Evolutionary conservation across 2,888 invertebrate species (phyloP).

Genomic region (Melieria omissa): DNA sequence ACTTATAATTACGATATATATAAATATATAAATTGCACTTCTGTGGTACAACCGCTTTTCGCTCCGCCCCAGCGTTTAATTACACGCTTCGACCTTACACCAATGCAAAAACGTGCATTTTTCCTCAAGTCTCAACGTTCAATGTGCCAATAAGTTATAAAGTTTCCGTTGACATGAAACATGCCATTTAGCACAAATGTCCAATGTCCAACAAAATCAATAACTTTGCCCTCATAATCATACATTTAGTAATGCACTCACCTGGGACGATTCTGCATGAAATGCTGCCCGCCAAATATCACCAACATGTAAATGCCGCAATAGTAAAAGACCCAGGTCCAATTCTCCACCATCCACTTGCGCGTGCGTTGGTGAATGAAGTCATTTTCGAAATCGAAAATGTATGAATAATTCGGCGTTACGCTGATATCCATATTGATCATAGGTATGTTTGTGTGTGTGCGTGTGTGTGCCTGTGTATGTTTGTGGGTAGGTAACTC

Average conservation of each 20-base stretch:
- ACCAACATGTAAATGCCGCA: slow-evolving; percentile 91
- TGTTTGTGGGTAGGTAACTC: slow-evolving; percentile 21
- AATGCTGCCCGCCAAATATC: slow-evolving; percentile 92
- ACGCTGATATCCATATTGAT: slow-evolving; percentile 71
- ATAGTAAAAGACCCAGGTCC: slow-evolving; percentile 91
- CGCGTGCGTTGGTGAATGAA: slow-evolving; percentile 90
- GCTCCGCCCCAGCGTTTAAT: too few species aligned
- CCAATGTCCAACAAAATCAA: background rate
- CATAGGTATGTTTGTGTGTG: slow-evolving; percentile 43
- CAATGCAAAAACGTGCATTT: too few species aligned
- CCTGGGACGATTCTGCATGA: slow-evolving; percentile 91
- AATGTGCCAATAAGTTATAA: background rate
- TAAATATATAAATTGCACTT: too few species aligned
- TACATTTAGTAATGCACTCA: slow-evolving; percentile 59
- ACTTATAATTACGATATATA: too few species aligned
- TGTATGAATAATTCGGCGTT: slow-evolving; percentile 90
- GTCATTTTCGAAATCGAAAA: slow-evolving; percentile 95
- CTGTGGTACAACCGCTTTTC: too few species aligned
- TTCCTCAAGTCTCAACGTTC: too few species aligned
- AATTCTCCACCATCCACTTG: slow-evolving; percentile 96
- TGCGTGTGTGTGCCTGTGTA: slow-evolving; percentile 3
- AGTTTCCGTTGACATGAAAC: too few species aligned
- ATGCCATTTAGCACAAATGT: background rate
- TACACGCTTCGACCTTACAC: too few species aligned
- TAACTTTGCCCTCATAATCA: background rate